Conservation (phyloP, 2,888 invertebrate species). For the Eustalomyia histrio region DNA sequence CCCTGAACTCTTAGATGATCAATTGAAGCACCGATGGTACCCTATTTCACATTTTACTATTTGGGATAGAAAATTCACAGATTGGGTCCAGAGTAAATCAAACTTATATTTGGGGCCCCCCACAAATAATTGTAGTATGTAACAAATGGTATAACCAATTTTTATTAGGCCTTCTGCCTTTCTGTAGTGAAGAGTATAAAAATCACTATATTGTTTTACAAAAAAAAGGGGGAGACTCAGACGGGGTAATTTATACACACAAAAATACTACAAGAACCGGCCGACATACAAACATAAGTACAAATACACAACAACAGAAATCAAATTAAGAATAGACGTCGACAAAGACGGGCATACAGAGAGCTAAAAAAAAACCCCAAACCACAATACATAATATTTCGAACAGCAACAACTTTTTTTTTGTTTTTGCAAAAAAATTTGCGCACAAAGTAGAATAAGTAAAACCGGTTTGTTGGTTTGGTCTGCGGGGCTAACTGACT, state of each 20-base stretch:
- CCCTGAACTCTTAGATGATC: too few species aligned
- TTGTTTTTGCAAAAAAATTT: conserved; percentile 37
- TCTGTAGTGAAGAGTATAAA: neutral
- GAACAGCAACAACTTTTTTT: conserved; percentile 12
- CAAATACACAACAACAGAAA: conserved; percentile 49
- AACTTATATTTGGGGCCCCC: too few species aligned
- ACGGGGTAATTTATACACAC: conserved; percentile 24
- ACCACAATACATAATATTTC: conserved; percentile 14
- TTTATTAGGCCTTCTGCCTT: too few species aligned
- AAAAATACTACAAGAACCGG: conserved; percentile 9
- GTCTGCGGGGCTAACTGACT: neutral
- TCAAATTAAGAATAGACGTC: conserved; percentile 42
- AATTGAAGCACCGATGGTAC: too few species aligned
- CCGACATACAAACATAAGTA: conserved; percentile 23
- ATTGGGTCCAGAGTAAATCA: too few species aligned
- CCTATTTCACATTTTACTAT: too few species aligned
- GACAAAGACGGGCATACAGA: neutral
- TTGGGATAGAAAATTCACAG: too few species aligned
- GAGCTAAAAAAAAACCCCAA: conserved; percentile 3
- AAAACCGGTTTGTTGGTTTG: conserved; percentile 32
- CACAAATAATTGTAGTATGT: too few species aligned
- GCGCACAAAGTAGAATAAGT: conserved; percentile 41
- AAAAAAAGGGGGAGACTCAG: conserved; percentile 26
- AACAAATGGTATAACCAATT: too few species aligned
- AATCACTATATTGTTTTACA: neutral